Evolutionary conservation across 2,797 vertebrate species (phyloP).

Genomic region (Cetoscarus ocellatus): DNA sequence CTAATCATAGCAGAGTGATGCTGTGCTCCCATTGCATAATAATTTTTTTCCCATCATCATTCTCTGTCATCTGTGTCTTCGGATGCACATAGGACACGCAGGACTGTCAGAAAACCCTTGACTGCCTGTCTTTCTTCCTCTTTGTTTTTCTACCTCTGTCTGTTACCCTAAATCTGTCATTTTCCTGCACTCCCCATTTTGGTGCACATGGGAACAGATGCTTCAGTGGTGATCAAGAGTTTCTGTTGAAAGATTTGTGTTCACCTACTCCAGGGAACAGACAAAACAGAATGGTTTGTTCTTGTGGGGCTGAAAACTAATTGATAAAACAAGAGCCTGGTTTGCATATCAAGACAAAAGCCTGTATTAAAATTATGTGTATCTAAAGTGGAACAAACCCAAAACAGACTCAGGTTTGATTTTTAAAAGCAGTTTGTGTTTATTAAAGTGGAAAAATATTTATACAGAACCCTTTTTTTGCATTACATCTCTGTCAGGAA

Average conservation of each 20-base stretch:
- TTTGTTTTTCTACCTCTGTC: constrained; percentile 2
- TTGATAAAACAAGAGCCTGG: background rate
- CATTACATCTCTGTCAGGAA: too few relatives aligned
- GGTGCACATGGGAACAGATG: constrained; percentile 9
- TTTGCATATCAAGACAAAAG: background rate
- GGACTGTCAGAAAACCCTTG: background rate
- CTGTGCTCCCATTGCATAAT: constrained; percentile 47
- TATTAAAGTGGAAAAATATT: too few relatives aligned
- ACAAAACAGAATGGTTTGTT: background rate
- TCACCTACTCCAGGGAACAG: background rate
- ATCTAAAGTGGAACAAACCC: background rate
- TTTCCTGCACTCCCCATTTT: background rate
- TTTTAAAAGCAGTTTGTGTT: too few relatives aligned
- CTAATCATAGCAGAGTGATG: constrained; percentile 39
- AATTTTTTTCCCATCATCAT: constrained; percentile 30
- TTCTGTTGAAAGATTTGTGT: background rate
- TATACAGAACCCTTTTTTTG: too few relatives aligned
- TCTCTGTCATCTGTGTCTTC: background rate
- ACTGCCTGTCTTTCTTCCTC: background rate
- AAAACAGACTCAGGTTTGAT: too few relatives aligned
- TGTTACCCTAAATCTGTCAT: constrained; percentile 16
- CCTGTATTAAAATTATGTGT: background rate
- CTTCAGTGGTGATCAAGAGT: background rate
- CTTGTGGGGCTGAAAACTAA: constrained; percentile 6
- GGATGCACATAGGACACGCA: background rate